A percentile compares a stretch with the other conserved stretches of the same genome.
These are phyloP conservation scores for Melanotaenia pygmaea DNA, from an alignment of 2,797 vertebrate genomes.

Conservation along the genomic window DNA sequence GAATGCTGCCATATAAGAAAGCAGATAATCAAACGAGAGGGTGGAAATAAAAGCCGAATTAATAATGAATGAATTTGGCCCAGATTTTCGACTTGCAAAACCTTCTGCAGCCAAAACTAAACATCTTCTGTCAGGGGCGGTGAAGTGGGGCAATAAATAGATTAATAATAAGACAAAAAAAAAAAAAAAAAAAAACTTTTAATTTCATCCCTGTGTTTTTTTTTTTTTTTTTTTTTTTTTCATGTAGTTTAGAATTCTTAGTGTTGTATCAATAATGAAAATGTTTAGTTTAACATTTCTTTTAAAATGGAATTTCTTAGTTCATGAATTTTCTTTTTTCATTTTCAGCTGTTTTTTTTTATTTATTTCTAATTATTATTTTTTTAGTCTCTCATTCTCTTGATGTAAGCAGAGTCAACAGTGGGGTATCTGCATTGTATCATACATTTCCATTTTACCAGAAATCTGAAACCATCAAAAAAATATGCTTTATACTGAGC, in stretches of 20 bases:
- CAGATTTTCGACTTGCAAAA: slow-evolving; percentile 63
- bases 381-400: neutral
- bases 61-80: slow-evolving; percentile 81
- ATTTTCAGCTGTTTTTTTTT: neutral
- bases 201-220: slow-evolving; percentile 43
- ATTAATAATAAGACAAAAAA: slow-evolving; percentile 18
- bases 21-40: slow-evolving; percentile 74
- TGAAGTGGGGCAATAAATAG: neutral
- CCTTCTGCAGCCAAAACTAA: slow-evolving; percentile 49
- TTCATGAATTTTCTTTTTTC: neutral
- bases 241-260: slow-evolving; percentile 34
- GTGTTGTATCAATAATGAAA: slow-evolving; percentile 39
- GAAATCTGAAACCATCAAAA: slow-evolving; percentile 38
- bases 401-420: slow-evolving; percentile 8
- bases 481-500: slow-evolving; percentile 25
- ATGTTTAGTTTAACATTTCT: slow-evolving; percentile 15
- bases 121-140: slow-evolving; percentile 27
- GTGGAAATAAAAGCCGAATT: slow-evolving; percentile 75
- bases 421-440: slow-evolving; percentile 6
- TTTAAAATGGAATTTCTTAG: slow-evolving; percentile 19
- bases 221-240: slow-evolving; percentile 30
- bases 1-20: slow-evolving; percentile 69
- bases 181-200: slow-evolving; percentile 19
- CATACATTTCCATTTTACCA: slow-evolving; percentile 28
- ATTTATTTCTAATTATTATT: slow-evolving; percentile 6